Percentiles rank a stretch among this genome's conserved stretches.
Evolutionary conservation across 2,113 vertebrate genomes (phyloP).

Genomic region (Apistogramma diplotaenia): DNA sequence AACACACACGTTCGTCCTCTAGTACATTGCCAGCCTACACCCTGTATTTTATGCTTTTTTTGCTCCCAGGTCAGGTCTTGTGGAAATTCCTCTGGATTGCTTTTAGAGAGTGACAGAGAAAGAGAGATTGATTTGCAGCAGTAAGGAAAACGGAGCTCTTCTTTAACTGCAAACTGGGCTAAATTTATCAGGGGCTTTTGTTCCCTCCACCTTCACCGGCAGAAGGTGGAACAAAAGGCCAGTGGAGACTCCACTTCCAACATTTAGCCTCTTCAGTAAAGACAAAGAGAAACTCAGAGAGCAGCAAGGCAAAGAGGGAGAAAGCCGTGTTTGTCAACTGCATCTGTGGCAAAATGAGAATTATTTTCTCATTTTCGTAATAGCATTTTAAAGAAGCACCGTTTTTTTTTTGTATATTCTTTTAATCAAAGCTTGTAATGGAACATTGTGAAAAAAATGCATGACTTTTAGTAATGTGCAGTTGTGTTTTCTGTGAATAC

Average conservation of each 20-base stretch:
- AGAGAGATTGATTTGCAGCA: constrained; percentile 12
- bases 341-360: not conserved
- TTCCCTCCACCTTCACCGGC: not conserved
- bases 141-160: not conserved
- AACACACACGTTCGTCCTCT: not conserved
- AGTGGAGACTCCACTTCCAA: not conserved
- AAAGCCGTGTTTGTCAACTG: not conserved
- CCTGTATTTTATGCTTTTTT: not conserved
- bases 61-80: not conserved
- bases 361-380: not conserved
- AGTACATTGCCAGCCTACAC: not conserved
- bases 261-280: constrained; percentile 7
- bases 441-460: not conserved
- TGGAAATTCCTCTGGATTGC: not conserved
- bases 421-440: not conserved
- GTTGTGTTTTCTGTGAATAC: no score
- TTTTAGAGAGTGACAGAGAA: not conserved
- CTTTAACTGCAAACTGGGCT: constrained; percentile 15
- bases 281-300: not conserved
- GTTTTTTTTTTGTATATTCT: not conserved
- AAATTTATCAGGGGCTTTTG: not conserved
- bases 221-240: constrained; percentile 7
- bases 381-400: not conserved
- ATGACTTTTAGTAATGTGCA: not conserved
- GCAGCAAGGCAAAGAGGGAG: not conserved